Evolutionary conservation across 2,888 invertebrate species (phyloP).

Genomic region (Drosophila rellima): DNA sequence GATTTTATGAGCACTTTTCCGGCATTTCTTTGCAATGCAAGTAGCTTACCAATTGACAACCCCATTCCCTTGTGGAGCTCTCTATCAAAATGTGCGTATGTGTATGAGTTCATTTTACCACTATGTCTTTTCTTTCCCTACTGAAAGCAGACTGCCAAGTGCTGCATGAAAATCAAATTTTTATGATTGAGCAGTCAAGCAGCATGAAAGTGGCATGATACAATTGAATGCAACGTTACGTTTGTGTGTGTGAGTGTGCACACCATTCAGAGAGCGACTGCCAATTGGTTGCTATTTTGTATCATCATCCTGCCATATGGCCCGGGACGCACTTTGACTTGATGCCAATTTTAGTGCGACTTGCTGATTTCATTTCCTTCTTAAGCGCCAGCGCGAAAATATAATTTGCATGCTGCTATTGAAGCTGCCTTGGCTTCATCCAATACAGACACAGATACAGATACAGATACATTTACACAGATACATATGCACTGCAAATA

Average conservation of each 20-base stretch:
- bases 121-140: not conserved
- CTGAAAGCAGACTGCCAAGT: constrained; percentile 51
- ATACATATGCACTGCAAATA: not conserved
- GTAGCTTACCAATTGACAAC: constrained; percentile 51
- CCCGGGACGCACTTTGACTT: constrained; percentile 70
- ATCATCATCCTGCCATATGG: constrained; percentile 74
- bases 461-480: constrained; percentile 20
- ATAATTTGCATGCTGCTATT: constrained; percentile 69
- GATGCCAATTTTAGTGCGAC: constrained; percentile 69
- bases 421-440: not conserved
- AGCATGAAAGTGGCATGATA: constrained; percentile 62
- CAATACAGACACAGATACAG: not conserved
- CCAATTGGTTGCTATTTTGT: constrained; percentile 73
- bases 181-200: constrained; percentile 78
- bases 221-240: constrained; percentile 41
- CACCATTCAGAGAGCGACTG: constrained; percentile 15
- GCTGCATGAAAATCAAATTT: constrained; percentile 76
- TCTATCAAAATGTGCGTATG: constrained; percentile 24
- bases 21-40: constrained; percentile 27
- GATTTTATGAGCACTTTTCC: constrained; percentile 41
- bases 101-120: constrained; percentile 31
- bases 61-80: constrained; percentile 28
- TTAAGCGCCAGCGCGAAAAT: constrained; percentile 68
- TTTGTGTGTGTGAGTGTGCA: constrained; percentile 6
- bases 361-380: constrained; percentile 77